These are phyloP conservation scores for Acrobasis suavella DNA, from an alignment of 2,888 invertebrate species.

Conservation along the genomic window DNA sequence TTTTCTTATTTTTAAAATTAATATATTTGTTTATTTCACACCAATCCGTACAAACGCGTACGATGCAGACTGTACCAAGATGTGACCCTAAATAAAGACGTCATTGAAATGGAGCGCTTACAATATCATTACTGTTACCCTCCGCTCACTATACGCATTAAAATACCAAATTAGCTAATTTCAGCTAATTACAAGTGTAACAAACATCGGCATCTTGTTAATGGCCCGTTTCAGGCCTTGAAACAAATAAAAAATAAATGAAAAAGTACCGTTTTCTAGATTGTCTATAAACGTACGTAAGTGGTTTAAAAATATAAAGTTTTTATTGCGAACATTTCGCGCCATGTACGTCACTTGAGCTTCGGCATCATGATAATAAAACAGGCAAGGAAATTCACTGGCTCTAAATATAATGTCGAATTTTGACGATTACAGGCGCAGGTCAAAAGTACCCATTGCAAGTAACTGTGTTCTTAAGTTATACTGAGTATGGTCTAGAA, in stretches of 20 bases:
- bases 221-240: slow-evolving; percentile 32
- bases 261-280: slow-evolving; percentile 18
- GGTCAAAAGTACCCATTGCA: too few relatives aligned
- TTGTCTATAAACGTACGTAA: slow-evolving; percentile 16
- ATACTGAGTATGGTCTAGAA: too few relatives aligned
- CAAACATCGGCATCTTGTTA: slow-evolving; percentile 24
- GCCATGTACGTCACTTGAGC: slow-evolving; percentile 10
- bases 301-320: slow-evolving; percentile 20
- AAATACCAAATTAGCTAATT: slow-evolving; percentile 17
- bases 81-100: not conserved
- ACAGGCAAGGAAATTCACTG: slow-evolving; percentile 12
- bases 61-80: not conserved
- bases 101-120: slow-evolving; percentile 7
- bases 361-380: slow-evolving; percentile 14
- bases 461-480: too few relatives aligned
- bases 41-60: too few relatives aligned
- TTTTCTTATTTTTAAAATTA: too few relatives aligned
- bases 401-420: not conserved
- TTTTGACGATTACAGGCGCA: too few relatives aligned
- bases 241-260: slow-evolving; percentile 26
- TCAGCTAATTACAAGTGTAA: slow-evolving; percentile 20
- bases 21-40: too few relatives aligned
- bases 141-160: slow-evolving; percentile 7
- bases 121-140: slow-evolving; percentile 1
- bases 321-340: slow-evolving; percentile 11